Percentiles rank a stretch among this genome's conserved stretches.
phyloP scores from a whole-genome alignment of 2,797 vertebrate species.

The Sternotherus odoratus region DNA sequence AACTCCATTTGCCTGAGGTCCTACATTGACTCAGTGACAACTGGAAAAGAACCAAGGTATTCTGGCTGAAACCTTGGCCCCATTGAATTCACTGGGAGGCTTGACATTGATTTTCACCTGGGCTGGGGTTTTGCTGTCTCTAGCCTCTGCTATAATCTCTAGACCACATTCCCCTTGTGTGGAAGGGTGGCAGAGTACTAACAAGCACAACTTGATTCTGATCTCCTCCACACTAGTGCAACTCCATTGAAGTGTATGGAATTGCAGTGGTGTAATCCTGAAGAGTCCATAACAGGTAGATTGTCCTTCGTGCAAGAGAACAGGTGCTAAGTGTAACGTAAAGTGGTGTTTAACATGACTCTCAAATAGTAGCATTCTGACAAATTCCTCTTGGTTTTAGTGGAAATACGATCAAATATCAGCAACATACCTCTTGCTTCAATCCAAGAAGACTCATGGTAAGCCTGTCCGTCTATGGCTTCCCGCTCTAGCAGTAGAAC shows the following conservation, averaged over 20 bases:
- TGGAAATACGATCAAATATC: conserved; percentile 94
- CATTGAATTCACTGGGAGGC: not conserved
- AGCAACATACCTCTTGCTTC: conserved; percentile 92
- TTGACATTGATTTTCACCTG: not conserved
- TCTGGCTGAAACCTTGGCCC: not conserved
- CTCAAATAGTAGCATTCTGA: not conserved
- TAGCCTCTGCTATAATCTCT: not conserved
- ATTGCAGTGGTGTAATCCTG: not conserved
- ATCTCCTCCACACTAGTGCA: not conserved
- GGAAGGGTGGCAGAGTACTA: not conserved
- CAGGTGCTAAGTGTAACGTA: not conserved
- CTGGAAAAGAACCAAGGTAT: not conserved
- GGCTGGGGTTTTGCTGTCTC: not conserved
- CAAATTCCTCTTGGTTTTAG: conserved; percentile 73
- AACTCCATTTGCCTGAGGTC: not conserved
- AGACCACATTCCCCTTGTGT: not conserved
- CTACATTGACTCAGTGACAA: not conserved
- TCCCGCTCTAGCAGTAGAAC: conserved; percentile 41
- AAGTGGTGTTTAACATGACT: not conserved
- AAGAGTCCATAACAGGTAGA: not conserved
- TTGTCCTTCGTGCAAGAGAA: not conserved
- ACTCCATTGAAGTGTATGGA: not conserved
- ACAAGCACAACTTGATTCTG: not conserved
- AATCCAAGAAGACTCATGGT: conserved; percentile 90
- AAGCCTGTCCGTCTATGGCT: conserved; percentile 83